A percentile compares a stretch with the other conserved stretches of the same genome.
phyloP scores from a whole-genome alignment of 2,888 invertebrate genomes.

The Zelleria hepariella region DNA sequence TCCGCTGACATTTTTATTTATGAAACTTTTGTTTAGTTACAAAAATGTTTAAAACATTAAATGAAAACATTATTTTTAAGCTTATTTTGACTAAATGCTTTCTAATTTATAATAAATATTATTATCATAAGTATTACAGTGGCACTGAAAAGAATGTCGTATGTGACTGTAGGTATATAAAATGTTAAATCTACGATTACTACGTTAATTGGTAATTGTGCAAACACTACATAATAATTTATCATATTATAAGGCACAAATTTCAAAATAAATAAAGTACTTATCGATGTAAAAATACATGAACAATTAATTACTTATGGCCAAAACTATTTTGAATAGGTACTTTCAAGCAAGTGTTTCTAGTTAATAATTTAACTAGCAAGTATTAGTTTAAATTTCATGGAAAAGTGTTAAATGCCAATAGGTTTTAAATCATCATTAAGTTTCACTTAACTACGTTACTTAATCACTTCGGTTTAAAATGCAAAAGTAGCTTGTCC shows the following conservation, averaged over 20 bases:
- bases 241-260: conserved; percentile 41
- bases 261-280: conserved; percentile 9
- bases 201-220: conserved; percentile 27
- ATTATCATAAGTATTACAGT: conserved; percentile 23
- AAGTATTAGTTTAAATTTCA: not conserved
- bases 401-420: not conserved
- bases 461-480: not conserved
- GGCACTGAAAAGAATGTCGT: conserved; percentile 45
- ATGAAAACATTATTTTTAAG: conserved; percentile 49
- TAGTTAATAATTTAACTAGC: not conserved
- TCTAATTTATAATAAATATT: conserved; percentile 27
- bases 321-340: no score
- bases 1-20: not conserved
- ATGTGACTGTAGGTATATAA: conserved; percentile 20
- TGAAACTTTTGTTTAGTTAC: conserved; percentile 14
- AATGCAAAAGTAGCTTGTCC: not conserved
- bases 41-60: conserved; percentile 26
- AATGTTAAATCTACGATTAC: not conserved
- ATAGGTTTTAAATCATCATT: not conserved
- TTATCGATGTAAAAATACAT: conserved; percentile 9
- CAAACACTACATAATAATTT: conserved; percentile 14
- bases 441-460: not conserved
- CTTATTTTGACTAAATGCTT: conserved; percentile 57
- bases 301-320: conserved; percentile 4
- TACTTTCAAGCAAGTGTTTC: no score